Evolutionary conservation across 2,888 invertebrate genomes (phyloP), one percentile per base, ranked within the genome.

Genomic region (Notodonta ziczac): DNA sequence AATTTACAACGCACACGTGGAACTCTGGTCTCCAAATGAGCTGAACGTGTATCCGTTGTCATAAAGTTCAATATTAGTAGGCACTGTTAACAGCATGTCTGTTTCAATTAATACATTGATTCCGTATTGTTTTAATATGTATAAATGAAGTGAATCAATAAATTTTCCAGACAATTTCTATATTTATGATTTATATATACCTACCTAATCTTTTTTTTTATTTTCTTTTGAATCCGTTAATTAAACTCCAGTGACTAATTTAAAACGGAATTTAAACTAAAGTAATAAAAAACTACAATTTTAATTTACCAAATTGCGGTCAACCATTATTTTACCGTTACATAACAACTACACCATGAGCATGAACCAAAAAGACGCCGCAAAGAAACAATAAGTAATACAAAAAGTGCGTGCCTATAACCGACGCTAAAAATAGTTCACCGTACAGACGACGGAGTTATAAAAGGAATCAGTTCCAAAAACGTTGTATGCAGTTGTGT

Each of bases 1-100:
- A 90, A 88, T 89, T 89, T 88, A 86, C 77, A 81, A 80, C 75
- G 69, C 74, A 82, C 86, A 81, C 78, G 83, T 83, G 83, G 81
- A 66, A 61, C n/a, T 58, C 35, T 52, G 61, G 51, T 39, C 52
- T 58, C 61, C 51, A 56, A 65, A 68, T 65, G 32, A 61, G 66
- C 55, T 55, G 61, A 57, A 58, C 56, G 64, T 56, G 61, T 73
- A 61, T 63, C 65, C 69, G 69, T 53, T 68, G 51, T 55, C 40
- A 13, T 14, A 10, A 12, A 32, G 35, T 53, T 53, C 32, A 10
- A 44, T 51, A 42, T 46, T 35, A 42, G 48, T 50, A 50, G 9
- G 6, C 5, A 1, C 14, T 8, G 7, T 12, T 46, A 9, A 46
- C 46, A 12, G 5, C 46, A 12, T 46, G 9, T 13, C 12, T 0